Conservation (phyloP, 2,797 vertebrate genomes). For the Eremophila alpestris region DNA sequence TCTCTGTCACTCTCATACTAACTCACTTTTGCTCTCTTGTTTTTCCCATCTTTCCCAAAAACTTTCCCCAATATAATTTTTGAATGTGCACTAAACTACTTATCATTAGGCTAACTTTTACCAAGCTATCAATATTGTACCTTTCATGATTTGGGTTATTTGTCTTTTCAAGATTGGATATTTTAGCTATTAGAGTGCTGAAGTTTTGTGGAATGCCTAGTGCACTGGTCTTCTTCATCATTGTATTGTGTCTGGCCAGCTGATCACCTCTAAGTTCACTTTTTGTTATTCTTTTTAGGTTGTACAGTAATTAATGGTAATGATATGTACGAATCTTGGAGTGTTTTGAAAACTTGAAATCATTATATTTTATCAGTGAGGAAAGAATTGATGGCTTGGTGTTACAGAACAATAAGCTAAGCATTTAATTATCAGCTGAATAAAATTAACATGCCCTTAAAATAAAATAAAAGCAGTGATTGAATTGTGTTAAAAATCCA, state of each 20-base stretch:
- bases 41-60: neutral
- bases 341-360: neutral
- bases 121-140: neutral
- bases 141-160: neutral
- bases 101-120: neutral
- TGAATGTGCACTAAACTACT: neutral
- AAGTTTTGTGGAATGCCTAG: neutral
- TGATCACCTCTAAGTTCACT: neutral
- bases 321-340: neutral
- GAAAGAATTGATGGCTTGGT: conserved; percentile 15
- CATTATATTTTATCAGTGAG: neutral
- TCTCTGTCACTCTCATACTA: neutral
- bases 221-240: neutral
- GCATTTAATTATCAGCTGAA: neutral
- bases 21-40: neutral
- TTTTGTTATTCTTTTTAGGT: neutral
- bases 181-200: neutral
- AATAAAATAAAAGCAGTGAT: neutral
- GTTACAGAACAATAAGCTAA: conserved; percentile 10
- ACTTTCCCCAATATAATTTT: neutral
- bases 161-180: neutral
- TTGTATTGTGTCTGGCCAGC: neutral
- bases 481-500: conserved; percentile 9
- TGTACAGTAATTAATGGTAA: neutral
- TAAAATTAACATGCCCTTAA: conserved; percentile 28